Evolutionary conservation across 2,113 vertebrate species (phyloP).

Genomic region (Murina feae): DNA sequence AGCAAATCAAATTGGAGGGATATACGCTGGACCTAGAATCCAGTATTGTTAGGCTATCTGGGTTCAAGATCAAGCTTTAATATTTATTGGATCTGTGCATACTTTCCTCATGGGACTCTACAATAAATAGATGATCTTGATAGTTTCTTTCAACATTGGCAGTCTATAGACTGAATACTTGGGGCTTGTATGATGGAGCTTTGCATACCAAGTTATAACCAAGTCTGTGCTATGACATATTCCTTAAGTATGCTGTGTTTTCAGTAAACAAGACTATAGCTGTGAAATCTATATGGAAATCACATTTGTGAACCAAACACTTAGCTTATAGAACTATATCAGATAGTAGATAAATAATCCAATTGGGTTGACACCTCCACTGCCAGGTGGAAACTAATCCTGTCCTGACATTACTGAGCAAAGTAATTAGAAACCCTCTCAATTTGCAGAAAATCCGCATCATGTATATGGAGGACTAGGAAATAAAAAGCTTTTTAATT

Average conservation of each 20-base stretch:
- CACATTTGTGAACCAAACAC: neutral
- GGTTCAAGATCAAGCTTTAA: neutral
- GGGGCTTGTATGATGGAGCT: neutral
- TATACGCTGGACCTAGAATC: neutral
- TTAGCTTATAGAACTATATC: neutral
- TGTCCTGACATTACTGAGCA: neutral
- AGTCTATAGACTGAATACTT: neutral
- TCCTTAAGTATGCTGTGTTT: neutral
- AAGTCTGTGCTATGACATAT: neutral
- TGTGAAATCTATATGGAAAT: conserved; percentile 2
- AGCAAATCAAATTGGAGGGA: neutral
- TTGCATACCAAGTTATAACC: neutral
- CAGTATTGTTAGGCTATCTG: neutral
- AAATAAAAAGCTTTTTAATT: conserved; percentile 55
- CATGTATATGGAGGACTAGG: neutral
- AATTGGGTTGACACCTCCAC: neutral
- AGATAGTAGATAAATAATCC: neutral
- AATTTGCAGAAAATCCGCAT: neutral
- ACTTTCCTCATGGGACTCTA: neutral
- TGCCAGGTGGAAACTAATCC: neutral
- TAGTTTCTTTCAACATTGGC: neutral
- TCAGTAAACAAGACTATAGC: neutral
- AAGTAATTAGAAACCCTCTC: conserved; percentile 33
- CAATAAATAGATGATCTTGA: neutral
- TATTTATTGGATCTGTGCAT: neutral